Evolutionary conservation across 1,140 invertebrate species (phyloP).

Genomic region (Drosophila sturtevanti): DNA sequence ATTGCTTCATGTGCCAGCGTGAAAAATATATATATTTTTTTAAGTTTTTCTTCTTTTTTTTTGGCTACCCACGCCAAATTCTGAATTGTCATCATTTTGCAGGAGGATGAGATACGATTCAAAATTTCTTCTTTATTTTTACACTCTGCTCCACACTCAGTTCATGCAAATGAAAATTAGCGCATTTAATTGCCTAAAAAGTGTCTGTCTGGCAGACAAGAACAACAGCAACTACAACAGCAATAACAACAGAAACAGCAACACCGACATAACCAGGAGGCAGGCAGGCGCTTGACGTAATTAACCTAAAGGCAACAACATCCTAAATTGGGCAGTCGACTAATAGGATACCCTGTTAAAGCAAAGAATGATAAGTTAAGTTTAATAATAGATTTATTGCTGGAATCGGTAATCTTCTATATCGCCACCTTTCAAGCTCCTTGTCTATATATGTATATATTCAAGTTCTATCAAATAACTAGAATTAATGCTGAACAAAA

Average conservation of each 20-base stretch:
- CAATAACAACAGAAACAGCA: slow-evolving; percentile 8
- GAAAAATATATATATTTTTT: slow-evolving; percentile 12
- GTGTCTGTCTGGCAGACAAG: slow-evolving; percentile 54
- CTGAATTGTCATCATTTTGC: slow-evolving; percentile 70
- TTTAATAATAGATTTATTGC: too few species aligned
- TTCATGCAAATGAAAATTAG: slow-evolving; percentile 66
- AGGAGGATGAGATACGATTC: slow-evolving; percentile 30
- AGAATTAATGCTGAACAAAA: too few species aligned
- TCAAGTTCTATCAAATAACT: too few species aligned
- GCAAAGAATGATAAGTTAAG: not conserved
- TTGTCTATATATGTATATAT: too few species aligned
- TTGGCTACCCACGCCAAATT: slow-evolving; percentile 58
- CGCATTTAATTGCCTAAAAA: slow-evolving; percentile 78
- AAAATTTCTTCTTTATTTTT: slow-evolving; percentile 19
- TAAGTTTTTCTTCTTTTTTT: not conserved
- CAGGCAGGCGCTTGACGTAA: slow-evolving; percentile 74
- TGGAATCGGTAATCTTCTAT: too few species aligned
- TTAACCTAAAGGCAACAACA: slow-evolving; percentile 57
- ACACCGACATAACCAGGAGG: not conserved
- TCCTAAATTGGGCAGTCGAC: not conserved
- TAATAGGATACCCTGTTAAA: not conserved
- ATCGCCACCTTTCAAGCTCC: too few species aligned
- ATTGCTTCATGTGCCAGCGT: slow-evolving; percentile 41
- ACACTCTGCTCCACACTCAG: slow-evolving; percentile 8
- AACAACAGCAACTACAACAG: slow-evolving; percentile 13